phyloP scores from a whole-genome alignment of 2,797 vertebrate species.

The Bradypodion ventrale region DNA sequence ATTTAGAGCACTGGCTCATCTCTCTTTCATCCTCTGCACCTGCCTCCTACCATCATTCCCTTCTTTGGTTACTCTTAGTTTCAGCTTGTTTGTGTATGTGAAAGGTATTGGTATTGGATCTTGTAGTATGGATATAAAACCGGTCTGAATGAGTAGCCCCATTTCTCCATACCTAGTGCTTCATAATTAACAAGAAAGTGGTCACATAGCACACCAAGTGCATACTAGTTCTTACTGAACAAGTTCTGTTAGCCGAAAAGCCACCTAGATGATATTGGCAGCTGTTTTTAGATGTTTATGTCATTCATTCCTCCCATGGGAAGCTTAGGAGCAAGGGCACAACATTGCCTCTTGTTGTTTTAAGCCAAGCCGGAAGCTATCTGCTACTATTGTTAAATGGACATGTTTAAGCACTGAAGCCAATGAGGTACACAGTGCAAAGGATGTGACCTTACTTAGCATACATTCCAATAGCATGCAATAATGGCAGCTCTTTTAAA shows the following conservation, averaged over 20 bases:
- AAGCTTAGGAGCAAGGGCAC: constrained; percentile 26
- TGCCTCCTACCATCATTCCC: background rate
- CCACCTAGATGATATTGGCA: constrained; percentile 23
- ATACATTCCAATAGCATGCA: constrained; percentile 55
- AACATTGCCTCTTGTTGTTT: constrained; percentile 45
- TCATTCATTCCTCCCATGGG: constrained; percentile 21
- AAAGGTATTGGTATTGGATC: background rate
- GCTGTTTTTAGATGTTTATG: constrained; percentile 39
- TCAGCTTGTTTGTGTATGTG: no score
- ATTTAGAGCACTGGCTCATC: background rate
- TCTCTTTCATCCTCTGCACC: background rate
- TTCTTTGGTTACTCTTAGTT: background rate
- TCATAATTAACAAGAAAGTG: background rate
- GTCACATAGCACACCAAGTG: fast-evolving
- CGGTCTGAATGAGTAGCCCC: background rate
- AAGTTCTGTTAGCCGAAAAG: constrained; percentile 29
- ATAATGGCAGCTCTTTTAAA: constrained; percentile 58
- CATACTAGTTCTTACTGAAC: constrained; percentile 6
- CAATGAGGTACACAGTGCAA: constrained; percentile 21
- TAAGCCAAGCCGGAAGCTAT: constrained; percentile 26
- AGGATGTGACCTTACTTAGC: constrained; percentile 49
- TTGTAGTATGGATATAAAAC: background rate
- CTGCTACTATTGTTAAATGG: constrained; percentile 26
- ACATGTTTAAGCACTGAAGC: background rate
- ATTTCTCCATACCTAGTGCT: background rate